A percentile compares a stretch with the other conserved stretches of the same genome.
Conservation (phyloP, 2,113 vertebrate genomes). For the Pogonocichla stellata region DNA sequence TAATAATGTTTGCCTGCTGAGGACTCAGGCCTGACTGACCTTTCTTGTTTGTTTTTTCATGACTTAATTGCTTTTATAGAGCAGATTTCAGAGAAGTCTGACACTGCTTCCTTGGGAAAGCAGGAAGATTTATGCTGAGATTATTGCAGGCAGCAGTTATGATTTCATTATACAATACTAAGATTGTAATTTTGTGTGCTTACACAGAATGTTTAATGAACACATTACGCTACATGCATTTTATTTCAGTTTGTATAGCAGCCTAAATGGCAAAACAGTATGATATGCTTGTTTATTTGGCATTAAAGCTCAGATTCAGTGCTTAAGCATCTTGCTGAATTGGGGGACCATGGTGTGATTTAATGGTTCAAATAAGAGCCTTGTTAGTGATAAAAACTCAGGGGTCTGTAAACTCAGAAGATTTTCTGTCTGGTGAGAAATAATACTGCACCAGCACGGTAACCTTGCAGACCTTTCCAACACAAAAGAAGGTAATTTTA, state of each 20-base stretch:
- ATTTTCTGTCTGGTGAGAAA: not conserved
- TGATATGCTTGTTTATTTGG: not conserved
- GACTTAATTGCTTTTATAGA: not conserved
- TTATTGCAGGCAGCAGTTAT: not conserved
- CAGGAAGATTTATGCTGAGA: conserved; percentile 19
- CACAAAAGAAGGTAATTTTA: not conserved
- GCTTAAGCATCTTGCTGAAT: not conserved
- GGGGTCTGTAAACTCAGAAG: not conserved
- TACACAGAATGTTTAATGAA: conserved; percentile 18
- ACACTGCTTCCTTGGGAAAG: not conserved
- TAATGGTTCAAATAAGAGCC: conserved; percentile 7
- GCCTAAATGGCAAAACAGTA: not conserved
- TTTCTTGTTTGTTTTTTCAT: not conserved
- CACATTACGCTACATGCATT: not conserved
- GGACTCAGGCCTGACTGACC: not conserved
- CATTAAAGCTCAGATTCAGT: not conserved
- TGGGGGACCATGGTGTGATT: not conserved
- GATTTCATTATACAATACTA: conserved; percentile 45
- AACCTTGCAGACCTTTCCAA: not conserved
- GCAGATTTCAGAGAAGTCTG: not conserved
- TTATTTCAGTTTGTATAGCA: conserved; percentile 43
- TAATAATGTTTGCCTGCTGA: not conserved
- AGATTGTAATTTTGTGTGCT: conserved; percentile 17
- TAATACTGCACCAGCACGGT: not conserved
- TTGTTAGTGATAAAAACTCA: not conserved